phyloP scores from a whole-genome alignment of 2,888 invertebrate species.

The Drosophila fungiperda region DNA sequence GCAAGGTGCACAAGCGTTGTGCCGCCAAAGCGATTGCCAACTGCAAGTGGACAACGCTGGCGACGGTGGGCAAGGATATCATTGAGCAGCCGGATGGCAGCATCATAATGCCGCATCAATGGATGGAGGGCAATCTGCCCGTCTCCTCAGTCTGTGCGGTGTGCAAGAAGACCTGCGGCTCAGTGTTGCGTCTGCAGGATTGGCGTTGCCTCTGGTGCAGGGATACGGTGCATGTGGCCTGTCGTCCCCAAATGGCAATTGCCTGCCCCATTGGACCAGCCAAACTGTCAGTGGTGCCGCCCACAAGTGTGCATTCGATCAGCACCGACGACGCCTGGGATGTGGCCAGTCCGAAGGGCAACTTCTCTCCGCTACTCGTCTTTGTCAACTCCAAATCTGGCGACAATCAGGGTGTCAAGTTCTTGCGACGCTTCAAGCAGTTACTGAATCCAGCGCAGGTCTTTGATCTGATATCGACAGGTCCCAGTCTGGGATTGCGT shows the following conservation, averaged over 20 bases:
- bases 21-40: constrained; percentile 96
- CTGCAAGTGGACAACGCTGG: constrained; percentile 99
- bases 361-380: constrained; percentile 92
- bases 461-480: constrained; percentile 96
- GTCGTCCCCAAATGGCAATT: constrained; percentile 91
- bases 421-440: constrained; percentile 97
- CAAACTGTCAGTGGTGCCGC: constrained; percentile 96
- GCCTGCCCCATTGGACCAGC: constrained; percentile 95
- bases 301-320: constrained; percentile 95
- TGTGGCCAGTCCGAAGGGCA: constrained; percentile 89
- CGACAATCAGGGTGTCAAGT: constrained; percentile 98
- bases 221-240: constrained; percentile 95
- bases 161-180: constrained; percentile 98
- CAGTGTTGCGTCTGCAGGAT: constrained; percentile 96
- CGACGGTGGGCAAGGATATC: constrained; percentile 97
- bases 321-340: constrained; percentile 96
- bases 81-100: constrained; percentile 96
- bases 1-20: constrained; percentile 98
- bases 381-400: constrained; percentile 99
- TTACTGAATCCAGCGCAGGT: constrained; percentile 98
- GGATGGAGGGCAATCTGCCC: constrained; percentile 98
- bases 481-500: constrained; percentile 93
- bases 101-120: constrained; percentile 98
- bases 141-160: constrained; percentile 96
- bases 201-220: constrained; percentile 99